These are phyloP conservation scores for Hoplias malabaricus DNA, from an alignment of 2,113 vertebrate genomes.

Conservation along the genomic window DNA sequence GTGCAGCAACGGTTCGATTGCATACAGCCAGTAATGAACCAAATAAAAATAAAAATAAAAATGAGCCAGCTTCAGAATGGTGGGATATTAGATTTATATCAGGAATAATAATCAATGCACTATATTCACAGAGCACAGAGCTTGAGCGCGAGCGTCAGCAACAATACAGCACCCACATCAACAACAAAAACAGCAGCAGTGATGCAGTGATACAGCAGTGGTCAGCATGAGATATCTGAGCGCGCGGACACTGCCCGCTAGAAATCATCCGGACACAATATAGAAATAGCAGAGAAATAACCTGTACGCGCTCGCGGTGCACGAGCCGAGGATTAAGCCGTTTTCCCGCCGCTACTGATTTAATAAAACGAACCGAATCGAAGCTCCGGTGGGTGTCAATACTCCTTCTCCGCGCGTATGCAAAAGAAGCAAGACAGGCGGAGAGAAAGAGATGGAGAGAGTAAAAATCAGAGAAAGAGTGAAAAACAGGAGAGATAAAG, in stretches of 20 bases:
- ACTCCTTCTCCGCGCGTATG: conserved; percentile 60
- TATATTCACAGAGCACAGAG: too few species aligned
- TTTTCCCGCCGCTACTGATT: conserved; percentile 23
- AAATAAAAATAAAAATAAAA: not conserved
- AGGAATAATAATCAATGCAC: conserved; percentile 18
- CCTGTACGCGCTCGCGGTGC: not conserved
- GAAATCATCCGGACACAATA: too few species aligned
- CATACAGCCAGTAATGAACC: too few species aligned
- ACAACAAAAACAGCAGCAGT: not conserved
- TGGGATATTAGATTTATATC: not conserved
- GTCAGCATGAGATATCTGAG: too few species aligned
- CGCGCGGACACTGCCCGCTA: too few species aligned
- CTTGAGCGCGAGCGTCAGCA: not conserved
- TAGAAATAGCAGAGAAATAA: conserved; percentile 5
- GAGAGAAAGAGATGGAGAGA: not conserved
- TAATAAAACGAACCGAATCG: conserved; percentile 36
- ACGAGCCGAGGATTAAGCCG: conserved; percentile 40
- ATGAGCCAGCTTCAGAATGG: not conserved
- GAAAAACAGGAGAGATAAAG: too few species aligned
- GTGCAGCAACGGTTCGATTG: too few species aligned
- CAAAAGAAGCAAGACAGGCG: conserved; percentile 16
- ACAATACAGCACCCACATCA: conserved; percentile 1
- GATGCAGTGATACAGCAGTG: too few species aligned
- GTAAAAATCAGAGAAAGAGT: too few species aligned
- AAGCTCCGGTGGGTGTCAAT: too few species aligned